Percentiles rank a stretch among this genome's conserved stretches.
phyloP scores from a whole-genome alignment of 2,888 invertebrate genomes.

The Neuroscelio doddi region DNA sequence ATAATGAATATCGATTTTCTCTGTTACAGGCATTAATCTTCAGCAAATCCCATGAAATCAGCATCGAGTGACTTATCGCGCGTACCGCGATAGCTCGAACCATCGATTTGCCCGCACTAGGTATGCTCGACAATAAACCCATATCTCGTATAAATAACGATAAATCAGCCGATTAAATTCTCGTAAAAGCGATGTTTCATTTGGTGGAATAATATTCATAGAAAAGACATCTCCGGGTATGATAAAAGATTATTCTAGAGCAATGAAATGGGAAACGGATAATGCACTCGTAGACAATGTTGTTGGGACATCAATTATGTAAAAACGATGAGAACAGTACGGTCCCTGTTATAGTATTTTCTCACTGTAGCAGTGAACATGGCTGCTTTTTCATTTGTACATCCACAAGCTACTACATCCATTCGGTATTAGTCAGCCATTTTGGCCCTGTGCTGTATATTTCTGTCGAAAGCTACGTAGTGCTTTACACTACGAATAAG shows the following conservation, averaged over 20 bases:
- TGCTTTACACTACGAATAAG: too few species aligned
- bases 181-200: conserved; percentile 38
- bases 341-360: conserved; percentile 23
- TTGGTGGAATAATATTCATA: conserved; percentile 18
- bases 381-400: conserved; percentile 27
- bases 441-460: too few species aligned
- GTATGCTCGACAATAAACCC: conserved; percentile 37
- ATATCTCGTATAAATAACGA: conserved; percentile 42
- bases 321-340: conserved; percentile 28
- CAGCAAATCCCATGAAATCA: conserved; percentile 44
- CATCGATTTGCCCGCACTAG: conserved; percentile 26
- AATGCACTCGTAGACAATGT: conserved; percentile 4
- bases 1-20: conserved; percentile 44
- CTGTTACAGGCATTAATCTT: conserved; percentile 39
- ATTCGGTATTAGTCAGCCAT: too few species aligned
- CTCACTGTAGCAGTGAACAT: conserved; percentile 19
- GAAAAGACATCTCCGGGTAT: background rate
- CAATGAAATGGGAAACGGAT: conserved; percentile 7
- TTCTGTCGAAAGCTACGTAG: too few species aligned
- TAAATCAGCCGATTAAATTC: conserved; percentile 46
- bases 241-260: background rate
- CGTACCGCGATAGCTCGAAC: conserved; percentile 33
- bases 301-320: conserved; percentile 28
- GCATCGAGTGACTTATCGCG: conserved; percentile 44
- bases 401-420: too few species aligned